These are phyloP conservation scores for Saccostrea cuccullata DNA, from an alignment of 1,140 invertebrate species.

Conservation along the genomic window DNA sequence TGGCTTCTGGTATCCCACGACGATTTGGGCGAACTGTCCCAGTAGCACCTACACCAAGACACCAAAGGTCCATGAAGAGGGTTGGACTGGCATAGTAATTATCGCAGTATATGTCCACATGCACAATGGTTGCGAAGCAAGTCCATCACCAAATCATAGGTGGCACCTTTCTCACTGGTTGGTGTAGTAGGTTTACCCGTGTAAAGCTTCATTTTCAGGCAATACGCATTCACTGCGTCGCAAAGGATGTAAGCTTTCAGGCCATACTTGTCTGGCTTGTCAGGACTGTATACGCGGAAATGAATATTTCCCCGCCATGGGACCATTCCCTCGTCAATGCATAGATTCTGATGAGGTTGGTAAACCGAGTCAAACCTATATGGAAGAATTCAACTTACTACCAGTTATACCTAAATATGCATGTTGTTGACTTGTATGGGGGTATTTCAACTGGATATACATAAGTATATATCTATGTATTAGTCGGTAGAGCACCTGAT, in stretches of 20 bases:
- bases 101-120: slow-evolving; percentile 25
- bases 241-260: slow-evolving; percentile 60
- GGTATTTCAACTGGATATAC: background rate
- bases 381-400: background rate
- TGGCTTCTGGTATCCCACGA: slow-evolving; percentile 47
- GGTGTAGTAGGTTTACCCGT: slow-evolving; percentile 36
- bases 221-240: slow-evolving; percentile 57
- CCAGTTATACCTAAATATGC: too few relatives aligned
- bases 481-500: background rate
- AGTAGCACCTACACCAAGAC: slow-evolving; percentile 40
- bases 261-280: slow-evolving; percentile 67
- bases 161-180: slow-evolving; percentile 42
- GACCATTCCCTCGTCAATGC: slow-evolving; percentile 65
- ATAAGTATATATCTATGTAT: background rate
- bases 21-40: slow-evolving; percentile 54
- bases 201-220: slow-evolving; percentile 57
- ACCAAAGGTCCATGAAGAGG: slow-evolving; percentile 46
- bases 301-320: slow-evolving; percentile 43
- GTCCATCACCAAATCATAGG: slow-evolving; percentile 50
- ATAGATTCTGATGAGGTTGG: slow-evolving; percentile 50
- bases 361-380: slow-evolving; percentile 5
- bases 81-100: slow-evolving; percentile 42
- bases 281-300: slow-evolving; percentile 57
- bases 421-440: too few relatives aligned
- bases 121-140: slow-evolving; percentile 34